A percentile compares a stretch with the other conserved stretches of the same genome.
phyloP scores from a whole-genome alignment of 2,888 invertebrate species.

The Lochmaea capreae region DNA sequence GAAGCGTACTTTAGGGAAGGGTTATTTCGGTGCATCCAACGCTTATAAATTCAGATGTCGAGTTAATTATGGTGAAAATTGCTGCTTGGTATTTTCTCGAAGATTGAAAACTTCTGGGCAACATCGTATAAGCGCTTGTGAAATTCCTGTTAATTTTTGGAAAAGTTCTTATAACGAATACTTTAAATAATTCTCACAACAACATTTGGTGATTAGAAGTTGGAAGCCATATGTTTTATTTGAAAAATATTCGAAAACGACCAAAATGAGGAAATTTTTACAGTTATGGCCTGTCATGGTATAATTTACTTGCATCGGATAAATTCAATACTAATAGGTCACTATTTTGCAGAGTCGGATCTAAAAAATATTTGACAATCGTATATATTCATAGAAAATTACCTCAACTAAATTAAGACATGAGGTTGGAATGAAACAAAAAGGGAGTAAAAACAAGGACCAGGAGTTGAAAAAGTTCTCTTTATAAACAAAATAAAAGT shows the following conservation, averaged over 20 bases:
- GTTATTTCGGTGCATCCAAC: constrained; percentile 56
- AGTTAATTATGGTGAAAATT: constrained; percentile 65
- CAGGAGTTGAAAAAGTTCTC: no score
- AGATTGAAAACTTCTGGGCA: neutral
- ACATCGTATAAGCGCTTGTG: neutral
- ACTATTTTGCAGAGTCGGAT: constrained; percentile 7
- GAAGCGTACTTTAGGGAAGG: constrained; percentile 54
- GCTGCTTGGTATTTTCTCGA: constrained; percentile 51
- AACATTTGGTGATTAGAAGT: constrained; percentile 26
- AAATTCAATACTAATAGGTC: constrained; percentile 10
- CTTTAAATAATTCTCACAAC: constrained; percentile 18
- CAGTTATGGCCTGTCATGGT: constrained; percentile 14
- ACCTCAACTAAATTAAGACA: no score
- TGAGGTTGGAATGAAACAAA: no score
- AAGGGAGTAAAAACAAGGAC: no score
- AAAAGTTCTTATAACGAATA: neutral
- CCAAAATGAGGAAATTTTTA: constrained; percentile 1
- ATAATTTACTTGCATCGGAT: constrained; percentile 9
- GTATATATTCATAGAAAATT: no score
- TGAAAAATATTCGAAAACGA: constrained; percentile 20
- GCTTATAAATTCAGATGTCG: constrained; percentile 54
- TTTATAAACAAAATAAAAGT: no score
- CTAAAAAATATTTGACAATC: neutral
- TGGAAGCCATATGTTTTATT: constrained; percentile 23
- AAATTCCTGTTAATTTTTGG: constrained; percentile 6